Percentiles rank a stretch among this genome's conserved stretches.
Conservation (phyloP, 2,797 vertebrate genomes). For the Amphiprion clarkii region DNA sequence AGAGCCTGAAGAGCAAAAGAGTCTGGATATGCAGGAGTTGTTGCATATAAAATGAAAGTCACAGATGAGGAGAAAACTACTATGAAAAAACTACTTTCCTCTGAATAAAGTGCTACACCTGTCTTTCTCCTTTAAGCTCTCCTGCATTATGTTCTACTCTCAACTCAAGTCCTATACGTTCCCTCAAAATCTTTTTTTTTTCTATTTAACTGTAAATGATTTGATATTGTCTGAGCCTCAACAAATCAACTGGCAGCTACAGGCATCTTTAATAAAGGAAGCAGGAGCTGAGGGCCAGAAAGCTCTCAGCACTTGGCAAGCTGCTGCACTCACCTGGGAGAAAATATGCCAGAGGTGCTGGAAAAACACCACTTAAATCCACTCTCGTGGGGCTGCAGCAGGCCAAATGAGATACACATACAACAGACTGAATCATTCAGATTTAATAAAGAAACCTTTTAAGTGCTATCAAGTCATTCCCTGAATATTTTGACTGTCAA, state of each 20-base stretch:
- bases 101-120: conserved; percentile 16
- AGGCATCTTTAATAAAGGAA: conserved; percentile 56
- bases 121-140: conserved; percentile 21
- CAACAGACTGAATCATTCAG: conserved; percentile 25
- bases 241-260: conserved; percentile 60
- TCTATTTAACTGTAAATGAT: conserved; percentile 39
- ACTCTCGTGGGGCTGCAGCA: conserved; percentile 25
- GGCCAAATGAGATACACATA: conserved; percentile 50
- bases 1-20: too few species aligned
- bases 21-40: not conserved
- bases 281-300: conserved; percentile 45
- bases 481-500: conserved; percentile 38
- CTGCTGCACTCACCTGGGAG: conserved; percentile 60
- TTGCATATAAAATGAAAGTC: conserved; percentile 2
- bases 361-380: conserved; percentile 56
- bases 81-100: conserved; percentile 4
- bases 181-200: conserved; percentile 3
- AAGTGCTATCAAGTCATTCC: conserved; percentile 12
- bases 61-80: too few species aligned
- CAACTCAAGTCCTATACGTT: conserved; percentile 13
- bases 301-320: conserved; percentile 59
- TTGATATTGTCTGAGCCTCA: conserved; percentile 51
- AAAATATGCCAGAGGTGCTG: conserved; percentile 51
- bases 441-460: conserved; percentile 8
- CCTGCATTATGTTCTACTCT: not conserved